These are phyloP conservation scores for Opisthograptis luteolata DNA, from an alignment of 2,888 invertebrate species.

Conservation along the genomic window DNA sequence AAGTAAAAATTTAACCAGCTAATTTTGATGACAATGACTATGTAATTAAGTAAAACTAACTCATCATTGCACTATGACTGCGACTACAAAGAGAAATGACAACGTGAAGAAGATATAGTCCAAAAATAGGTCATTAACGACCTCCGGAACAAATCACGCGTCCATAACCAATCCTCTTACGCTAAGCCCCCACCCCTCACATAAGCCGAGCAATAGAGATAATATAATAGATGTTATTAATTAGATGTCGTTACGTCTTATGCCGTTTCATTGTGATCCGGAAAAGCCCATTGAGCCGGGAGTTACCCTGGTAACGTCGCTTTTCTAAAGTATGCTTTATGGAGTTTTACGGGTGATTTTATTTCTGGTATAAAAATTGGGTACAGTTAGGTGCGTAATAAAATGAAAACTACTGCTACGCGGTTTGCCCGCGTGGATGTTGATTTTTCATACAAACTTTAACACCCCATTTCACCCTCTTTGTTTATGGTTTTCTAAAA, in stretches of 20 bases:
- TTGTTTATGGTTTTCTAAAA: no score
- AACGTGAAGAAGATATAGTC: no score
- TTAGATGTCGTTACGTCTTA: constrained; percentile 81
- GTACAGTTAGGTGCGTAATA: no score
- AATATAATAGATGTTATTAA: constrained; percentile 84
- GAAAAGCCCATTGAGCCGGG: constrained; percentile 65
- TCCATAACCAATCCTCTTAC: constrained; percentile 79
- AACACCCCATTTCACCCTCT: no score
- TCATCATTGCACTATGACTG: constrained; percentile 3
- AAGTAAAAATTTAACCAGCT: no score
- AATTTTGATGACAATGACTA: no score
- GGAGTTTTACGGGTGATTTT: not conserved
- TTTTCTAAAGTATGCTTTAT: not conserved
- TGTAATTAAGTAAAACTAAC: not conserved
- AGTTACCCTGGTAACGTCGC: constrained; percentile 45
- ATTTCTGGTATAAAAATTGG: no score
- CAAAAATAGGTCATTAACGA: constrained; percentile 69
- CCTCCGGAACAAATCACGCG: constrained; percentile 74
- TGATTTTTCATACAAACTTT: no score
- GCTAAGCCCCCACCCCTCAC: constrained; percentile 63
- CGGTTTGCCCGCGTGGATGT: no score
- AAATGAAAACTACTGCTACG: no score
- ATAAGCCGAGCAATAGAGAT: constrained; percentile 79
- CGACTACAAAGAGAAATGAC: constrained; percentile 43
- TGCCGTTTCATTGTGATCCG: constrained; percentile 75